Base-by-base conservation (phyloP, 1,140 invertebrate species). In the Nephotettix cincticeps region DNA sequence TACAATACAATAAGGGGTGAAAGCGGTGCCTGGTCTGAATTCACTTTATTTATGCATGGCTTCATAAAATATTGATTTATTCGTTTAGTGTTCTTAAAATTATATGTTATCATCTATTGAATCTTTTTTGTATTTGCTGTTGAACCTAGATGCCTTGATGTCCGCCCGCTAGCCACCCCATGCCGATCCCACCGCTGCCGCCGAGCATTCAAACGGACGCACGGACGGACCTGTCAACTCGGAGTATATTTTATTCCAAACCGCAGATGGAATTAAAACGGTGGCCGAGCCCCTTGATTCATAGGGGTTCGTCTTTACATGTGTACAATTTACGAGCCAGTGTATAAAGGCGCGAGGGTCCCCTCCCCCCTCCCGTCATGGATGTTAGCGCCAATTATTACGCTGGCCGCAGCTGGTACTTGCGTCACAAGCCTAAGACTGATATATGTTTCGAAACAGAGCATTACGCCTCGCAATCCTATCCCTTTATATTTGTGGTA, bases 261-360 rank as follows among this genome's bases (percentile, higher is more conserved):
- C 47, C 47, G 47, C 47, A 51, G 47, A 51, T 51, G 47, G 47
- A 51, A 51, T 51, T 51, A 51, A 51, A 51, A 51, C 47, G 47
- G 47, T 51, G 47, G 47, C 47, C 47, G 21, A 21, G 47, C 14
- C 47, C 14, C 47, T 51, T 51, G 47, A 51, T 51, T 51, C 47
- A 51, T 51, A 21, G 47, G 47, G 47, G 47, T 51, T 21, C 47
- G 47, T 51, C 47, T 51, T 51, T 51, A 51, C 47, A 51, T 51
- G 47, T 51, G 47, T 51, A 51, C 47, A 51, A 51, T 51, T 51
- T 51, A 51, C 47, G 47, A 51, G 14, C 47, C 3, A 19, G 47
- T 51, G 47, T 51, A 51, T 51, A 51, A 51, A 51, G 47, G 47
- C 47, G 47, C 47, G n/a, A 51, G 47, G 47, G 47, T n/a, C 47